Percentiles rank a stretch among this genome's conserved stretches.
Conservation (phyloP, 2,888 invertebrate genomes). For the Proisotoma minuta region DNA sequence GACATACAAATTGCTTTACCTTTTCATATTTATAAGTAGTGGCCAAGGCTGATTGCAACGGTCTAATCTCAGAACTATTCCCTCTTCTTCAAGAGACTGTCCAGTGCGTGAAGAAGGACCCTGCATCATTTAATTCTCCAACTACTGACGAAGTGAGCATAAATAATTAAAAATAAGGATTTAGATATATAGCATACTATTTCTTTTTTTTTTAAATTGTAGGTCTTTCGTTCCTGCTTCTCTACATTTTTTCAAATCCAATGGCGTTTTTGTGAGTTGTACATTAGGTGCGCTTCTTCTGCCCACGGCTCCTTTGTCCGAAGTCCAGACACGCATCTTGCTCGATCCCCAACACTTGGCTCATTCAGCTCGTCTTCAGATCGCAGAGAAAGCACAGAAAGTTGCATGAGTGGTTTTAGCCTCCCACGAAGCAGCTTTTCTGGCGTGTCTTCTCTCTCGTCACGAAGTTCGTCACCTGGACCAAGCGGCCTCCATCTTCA, state of each 20-base stretch:
- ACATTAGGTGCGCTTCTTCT: slow-evolving; percentile 45
- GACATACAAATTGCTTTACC: not conserved
- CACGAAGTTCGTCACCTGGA: slow-evolving; percentile 44
- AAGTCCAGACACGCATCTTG: slow-evolving; percentile 43
- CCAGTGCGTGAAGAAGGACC: slow-evolving; percentile 47
- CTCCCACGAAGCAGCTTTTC: slow-evolving; percentile 45
- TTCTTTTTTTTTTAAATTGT: not conserved
- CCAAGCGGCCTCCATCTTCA: slow-evolving; percentile 42
- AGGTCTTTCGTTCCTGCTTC: slow-evolving; percentile 48
- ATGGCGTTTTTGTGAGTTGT: slow-evolving; percentile 46
- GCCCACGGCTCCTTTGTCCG: slow-evolving; percentile 36
- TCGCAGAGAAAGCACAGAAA: slow-evolving; percentile 46
- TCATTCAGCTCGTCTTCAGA: slow-evolving; percentile 45
- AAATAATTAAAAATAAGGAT: not conserved
- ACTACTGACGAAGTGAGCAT: slow-evolving; percentile 43
- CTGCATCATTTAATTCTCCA: slow-evolving; percentile 39
- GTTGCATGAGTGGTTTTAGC: slow-evolving; percentile 46
- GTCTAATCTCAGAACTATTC: slow-evolving; percentile 46
- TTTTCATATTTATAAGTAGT: slow-evolving; percentile 32
- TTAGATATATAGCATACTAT: not conserved
- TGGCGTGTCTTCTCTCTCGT: slow-evolving; percentile 43
- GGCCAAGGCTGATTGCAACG: slow-evolving; percentile 44
- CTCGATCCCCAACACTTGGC: slow-evolving; percentile 43
- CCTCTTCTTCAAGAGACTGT: slow-evolving; percentile 47
- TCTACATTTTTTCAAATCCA: slow-evolving; percentile 48